A percentile compares a stretch with the other conserved stretches of the same genome.
phyloP scores from a whole-genome alignment of 1,140 invertebrate species.

The Euborellia annulipes region DNA sequence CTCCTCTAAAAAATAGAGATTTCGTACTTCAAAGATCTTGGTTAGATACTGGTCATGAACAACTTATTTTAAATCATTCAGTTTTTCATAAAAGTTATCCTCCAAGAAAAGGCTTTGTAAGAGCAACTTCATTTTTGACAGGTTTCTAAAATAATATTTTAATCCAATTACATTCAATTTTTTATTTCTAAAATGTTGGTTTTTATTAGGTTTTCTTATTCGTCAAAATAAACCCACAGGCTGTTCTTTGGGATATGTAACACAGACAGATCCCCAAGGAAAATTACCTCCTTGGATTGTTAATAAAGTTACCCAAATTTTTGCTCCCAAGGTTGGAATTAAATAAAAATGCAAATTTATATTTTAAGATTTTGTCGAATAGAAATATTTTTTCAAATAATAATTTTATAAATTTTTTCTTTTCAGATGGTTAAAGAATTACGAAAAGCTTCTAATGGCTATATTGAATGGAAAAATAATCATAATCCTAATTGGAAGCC shows the following conservation, averaged over 20 bases:
- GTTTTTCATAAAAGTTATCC: constrained; percentile 73
- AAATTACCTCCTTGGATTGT: constrained; percentile 77
- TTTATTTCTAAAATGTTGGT: not conserved
- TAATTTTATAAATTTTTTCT: constrained; percentile 2
- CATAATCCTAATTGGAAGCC: constrained; percentile 63
- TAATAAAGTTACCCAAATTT: constrained; percentile 72
- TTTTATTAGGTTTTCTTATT: constrained; percentile 18
- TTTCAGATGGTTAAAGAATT: constrained; percentile 52
- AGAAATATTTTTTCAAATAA: constrained; percentile 12
- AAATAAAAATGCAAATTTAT: constrained; percentile 6
- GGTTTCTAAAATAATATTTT: constrained; percentile 21
- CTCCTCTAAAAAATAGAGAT: constrained; percentile 76
- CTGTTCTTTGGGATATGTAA: constrained; percentile 67
- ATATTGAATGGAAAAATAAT: constrained; percentile 61
- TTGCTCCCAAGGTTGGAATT: constrained; percentile 60
- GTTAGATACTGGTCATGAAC: constrained; percentile 68
- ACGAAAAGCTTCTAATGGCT: constrained; percentile 61
- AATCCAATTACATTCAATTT: constrained; percentile 1
- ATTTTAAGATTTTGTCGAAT: too few species aligned
- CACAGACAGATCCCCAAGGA: constrained; percentile 76
- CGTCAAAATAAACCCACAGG: constrained; percentile 34
- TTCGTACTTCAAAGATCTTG: constrained; percentile 82
- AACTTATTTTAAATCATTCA: constrained; percentile 80
- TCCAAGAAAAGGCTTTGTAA: constrained; percentile 61
- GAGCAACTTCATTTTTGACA: constrained; percentile 40